A percentile compares a stretch with the other conserved stretches of the same genome.
Evolutionary conservation across 2,113 vertebrate species (phyloP).

Genomic region (Triplophysa siluroides): DNA sequence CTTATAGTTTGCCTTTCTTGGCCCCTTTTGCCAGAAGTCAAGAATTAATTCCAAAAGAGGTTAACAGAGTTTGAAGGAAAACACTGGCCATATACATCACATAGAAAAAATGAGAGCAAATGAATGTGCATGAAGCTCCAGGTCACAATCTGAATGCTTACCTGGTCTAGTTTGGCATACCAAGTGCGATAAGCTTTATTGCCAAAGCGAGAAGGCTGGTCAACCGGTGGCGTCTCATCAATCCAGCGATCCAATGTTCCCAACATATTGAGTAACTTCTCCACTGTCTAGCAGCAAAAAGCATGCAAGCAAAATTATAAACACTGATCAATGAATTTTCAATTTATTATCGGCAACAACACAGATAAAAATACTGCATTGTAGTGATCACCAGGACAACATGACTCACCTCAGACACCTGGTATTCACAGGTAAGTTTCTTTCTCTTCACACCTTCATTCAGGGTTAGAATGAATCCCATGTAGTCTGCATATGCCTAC

Average conservation of each 20-base stretch:
- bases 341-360: not conserved
- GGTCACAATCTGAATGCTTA: conserved; percentile 53
- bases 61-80: not conserved
- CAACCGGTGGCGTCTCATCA: conserved; percentile 89
- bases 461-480: conserved; percentile 91
- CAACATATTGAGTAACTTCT: conserved; percentile 85
- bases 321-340: not conserved
- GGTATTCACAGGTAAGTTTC: conserved; percentile 87
- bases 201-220: conserved; percentile 97
- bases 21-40: no score
- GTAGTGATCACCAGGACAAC: not conserved
- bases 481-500: conserved; percentile 94
- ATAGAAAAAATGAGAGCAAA: not conserved
- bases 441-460: conserved; percentile 92
- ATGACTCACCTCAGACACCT: conserved; percentile 85
- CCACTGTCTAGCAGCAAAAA: conserved; percentile 76
- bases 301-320: not conserved
- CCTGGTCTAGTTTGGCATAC: conserved; percentile 91
- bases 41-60: no score
- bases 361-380: not conserved
- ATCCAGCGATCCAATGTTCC: conserved; percentile 93
- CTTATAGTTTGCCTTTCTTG: no score
- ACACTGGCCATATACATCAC: not conserved
- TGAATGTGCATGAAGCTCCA: not conserved
- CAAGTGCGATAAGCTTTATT: conserved; percentile 97